Evolutionary conservation across 1,140 invertebrate species (phyloP).

Genomic region (Drosophila lacertosa): DNA sequence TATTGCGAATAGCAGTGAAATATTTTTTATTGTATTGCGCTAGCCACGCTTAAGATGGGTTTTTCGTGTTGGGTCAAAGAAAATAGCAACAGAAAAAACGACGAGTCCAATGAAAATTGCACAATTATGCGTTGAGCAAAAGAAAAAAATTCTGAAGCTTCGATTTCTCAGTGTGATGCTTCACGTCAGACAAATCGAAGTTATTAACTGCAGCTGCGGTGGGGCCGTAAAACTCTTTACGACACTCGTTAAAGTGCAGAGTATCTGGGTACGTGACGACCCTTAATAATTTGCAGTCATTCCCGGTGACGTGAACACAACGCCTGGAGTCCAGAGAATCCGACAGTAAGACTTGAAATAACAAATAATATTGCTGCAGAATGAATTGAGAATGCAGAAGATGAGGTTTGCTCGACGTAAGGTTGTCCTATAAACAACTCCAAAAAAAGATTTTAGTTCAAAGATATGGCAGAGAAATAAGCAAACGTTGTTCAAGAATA

Average conservation of each 20-base stretch:
- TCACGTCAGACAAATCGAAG: slow-evolving; percentile 58
- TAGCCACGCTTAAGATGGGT: slow-evolving; percentile 35
- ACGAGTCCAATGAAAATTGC: slow-evolving; percentile 41
- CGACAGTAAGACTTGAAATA: slow-evolving; percentile 56
- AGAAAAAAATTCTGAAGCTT: slow-evolving; percentile 14
- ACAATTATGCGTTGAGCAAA: slow-evolving; percentile 45
- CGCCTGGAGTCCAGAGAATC: neutral
- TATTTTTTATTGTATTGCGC: slow-evolving; percentile 66
- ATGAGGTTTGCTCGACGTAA: neutral
- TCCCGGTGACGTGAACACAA: slow-evolving; percentile 42
- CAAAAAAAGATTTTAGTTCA: no score
- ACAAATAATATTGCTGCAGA: slow-evolving; percentile 52
- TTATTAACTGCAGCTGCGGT: slow-evolving; percentile 73
- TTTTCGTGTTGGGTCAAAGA: slow-evolving; percentile 5
- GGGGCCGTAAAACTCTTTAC: slow-evolving; percentile 26
- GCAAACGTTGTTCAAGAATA: no score
- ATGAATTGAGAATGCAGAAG: slow-evolving; percentile 21
- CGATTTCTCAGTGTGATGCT: slow-evolving; percentile 25
- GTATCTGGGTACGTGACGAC: slow-evolving; percentile 37
- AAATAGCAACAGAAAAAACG: slow-evolving; percentile 34
- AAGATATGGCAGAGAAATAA: no score
- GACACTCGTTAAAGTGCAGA: slow-evolving; percentile 31
- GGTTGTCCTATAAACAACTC: neutral
- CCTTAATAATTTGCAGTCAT: slow-evolving; percentile 53
- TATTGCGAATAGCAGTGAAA: slow-evolving; percentile 76